A percentile compares a stretch with the other conserved stretches of the same genome.
These are phyloP conservation scores for Altica lythri DNA, from an alignment of 2,888 invertebrate genomes.

Conservation along the genomic window DNA sequence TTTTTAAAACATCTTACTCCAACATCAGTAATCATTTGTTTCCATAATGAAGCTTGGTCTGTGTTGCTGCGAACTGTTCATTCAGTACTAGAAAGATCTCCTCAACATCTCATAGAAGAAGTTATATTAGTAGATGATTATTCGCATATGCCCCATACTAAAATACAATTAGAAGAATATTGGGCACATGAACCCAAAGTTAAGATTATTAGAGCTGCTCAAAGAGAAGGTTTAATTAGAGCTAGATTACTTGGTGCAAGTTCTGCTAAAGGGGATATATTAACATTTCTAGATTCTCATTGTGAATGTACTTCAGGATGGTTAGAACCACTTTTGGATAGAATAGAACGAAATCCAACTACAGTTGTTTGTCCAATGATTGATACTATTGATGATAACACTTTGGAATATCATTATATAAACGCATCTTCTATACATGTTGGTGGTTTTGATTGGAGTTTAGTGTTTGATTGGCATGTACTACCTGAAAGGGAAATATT, in stretches of 20 bases:
- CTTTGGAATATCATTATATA: constrained; percentile 88
- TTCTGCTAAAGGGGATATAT: constrained; percentile 53
- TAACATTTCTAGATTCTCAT: constrained; percentile 97
- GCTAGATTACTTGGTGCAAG: constrained; percentile 81
- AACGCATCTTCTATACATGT: constrained; percentile 75
- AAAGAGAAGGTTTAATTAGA: constrained; percentile 93
- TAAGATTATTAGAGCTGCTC: constrained; percentile 84
- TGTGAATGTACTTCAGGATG: constrained; percentile 97
- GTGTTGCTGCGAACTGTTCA: constrained; percentile 93
- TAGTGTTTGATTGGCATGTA: constrained; percentile 98
- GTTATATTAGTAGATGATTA: constrained; percentile 96
- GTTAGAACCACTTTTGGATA: constrained; percentile 89
- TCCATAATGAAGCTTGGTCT: constrained; percentile 99
- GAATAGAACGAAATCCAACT: constrained; percentile 81
- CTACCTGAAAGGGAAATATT: constrained; percentile 89
- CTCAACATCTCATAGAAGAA: constrained; percentile 85
- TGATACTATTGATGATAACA: constrained; percentile 92
- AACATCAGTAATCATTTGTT: constrained; percentile 92
- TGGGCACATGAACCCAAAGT: constrained; percentile 91
- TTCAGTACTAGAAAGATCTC: constrained; percentile 93
- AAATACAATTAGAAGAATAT: constrained; percentile 90
- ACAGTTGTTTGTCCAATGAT: constrained; percentile 95
- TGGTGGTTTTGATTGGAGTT: constrained; percentile 91
- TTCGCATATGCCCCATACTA: constrained; percentile 95
- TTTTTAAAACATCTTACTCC: constrained; percentile 66